phyloP scores from a whole-genome alignment of 2,113 vertebrate genomes.

The Hippocampus zosterae region DNA sequence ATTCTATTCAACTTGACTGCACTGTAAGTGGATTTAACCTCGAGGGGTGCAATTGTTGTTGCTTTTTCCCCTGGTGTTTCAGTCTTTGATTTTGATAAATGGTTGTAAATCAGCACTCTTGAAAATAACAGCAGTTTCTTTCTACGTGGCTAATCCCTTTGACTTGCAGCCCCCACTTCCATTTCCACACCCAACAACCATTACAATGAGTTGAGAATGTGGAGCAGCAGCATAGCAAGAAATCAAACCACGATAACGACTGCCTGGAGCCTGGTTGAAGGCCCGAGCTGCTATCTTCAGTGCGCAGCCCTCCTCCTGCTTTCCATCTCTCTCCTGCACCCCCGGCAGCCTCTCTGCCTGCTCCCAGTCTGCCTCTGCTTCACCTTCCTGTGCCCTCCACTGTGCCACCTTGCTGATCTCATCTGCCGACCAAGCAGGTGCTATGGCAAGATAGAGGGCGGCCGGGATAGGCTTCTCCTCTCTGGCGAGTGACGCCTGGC shows the following conservation, averaged over 20 bases:
- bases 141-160: conserved; percentile 62
- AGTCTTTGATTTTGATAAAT: conserved; percentile 57
- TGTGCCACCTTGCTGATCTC: conserved; percentile 71
- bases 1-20: conserved; percentile 35
- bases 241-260: conserved; percentile 66
- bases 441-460: conserved; percentile 66
- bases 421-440: conserved; percentile 72
- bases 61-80: conserved; percentile 36
- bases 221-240: conserved; percentile 62
- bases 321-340: conserved; percentile 42
- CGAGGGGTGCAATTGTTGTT: conserved; percentile 23
- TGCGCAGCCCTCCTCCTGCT: conserved; percentile 52
- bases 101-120: conserved; percentile 46
- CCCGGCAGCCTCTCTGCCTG: conserved; percentile 51
- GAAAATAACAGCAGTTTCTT: conserved; percentile 56
- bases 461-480: conserved; percentile 60
- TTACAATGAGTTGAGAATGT: conserved; percentile 58
- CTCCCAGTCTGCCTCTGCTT: conserved; percentile 46
- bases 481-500: conserved; percentile 62
- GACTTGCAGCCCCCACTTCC: conserved; percentile 54
- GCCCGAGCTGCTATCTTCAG: conserved; percentile 59
- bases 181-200: conserved; percentile 63
- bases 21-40: conserved; percentile 32
- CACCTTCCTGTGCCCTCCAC: conserved; percentile 65
- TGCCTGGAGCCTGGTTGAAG: conserved; percentile 58